Conservation (phyloP, 1,140 invertebrate species). For the Drosophila albomicans region DNA sequence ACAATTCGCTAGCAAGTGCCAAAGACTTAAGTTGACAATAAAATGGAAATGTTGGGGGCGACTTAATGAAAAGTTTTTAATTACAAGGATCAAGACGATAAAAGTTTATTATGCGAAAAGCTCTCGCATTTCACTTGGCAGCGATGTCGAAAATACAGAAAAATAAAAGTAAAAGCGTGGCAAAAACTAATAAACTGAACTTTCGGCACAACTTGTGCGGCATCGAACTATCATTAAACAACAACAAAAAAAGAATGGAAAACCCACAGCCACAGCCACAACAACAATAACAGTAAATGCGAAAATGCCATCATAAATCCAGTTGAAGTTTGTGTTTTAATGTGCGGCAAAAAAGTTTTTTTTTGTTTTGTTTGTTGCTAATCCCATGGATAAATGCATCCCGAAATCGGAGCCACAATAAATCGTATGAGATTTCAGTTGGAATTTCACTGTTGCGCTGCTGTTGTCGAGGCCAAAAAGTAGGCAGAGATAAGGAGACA, state of each 20-base stretch:
- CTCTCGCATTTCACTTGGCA: conserved; percentile 17
- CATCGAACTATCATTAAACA: conserved; percentile 48
- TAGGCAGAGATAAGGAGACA: background rate
- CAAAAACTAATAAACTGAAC: conserved; percentile 66
- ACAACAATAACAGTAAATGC: background rate
- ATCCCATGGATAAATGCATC: conserved; percentile 48
- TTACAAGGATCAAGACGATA: conserved; percentile 77
- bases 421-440: conserved; percentile 47
- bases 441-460: conserved; percentile 54
- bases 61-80: conserved; percentile 77
- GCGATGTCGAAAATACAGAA: conserved; percentile 25
- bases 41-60: conserved; percentile 35
- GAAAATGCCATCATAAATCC: conserved; percentile 50
- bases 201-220: conserved; percentile 41
- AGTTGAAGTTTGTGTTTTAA: conserved; percentile 63
- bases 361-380: conserved; percentile 25
- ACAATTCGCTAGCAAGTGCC: conserved; percentile 1
- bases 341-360: conserved; percentile 59
- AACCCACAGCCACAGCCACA: conserved; percentile 1
- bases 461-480: conserved; percentile 10
- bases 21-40: conserved; percentile 47
- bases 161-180: conserved; percentile 51
- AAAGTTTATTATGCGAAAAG: conserved; percentile 77
- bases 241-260: conserved; percentile 4
- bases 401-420: conserved; percentile 50